A percentile compares a stretch with the other conserved stretches of the same genome.
Evolutionary conservation across 2,113 vertebrate genomes (phyloP).

Genomic region (Rhinolophus sinicus): DNA sequence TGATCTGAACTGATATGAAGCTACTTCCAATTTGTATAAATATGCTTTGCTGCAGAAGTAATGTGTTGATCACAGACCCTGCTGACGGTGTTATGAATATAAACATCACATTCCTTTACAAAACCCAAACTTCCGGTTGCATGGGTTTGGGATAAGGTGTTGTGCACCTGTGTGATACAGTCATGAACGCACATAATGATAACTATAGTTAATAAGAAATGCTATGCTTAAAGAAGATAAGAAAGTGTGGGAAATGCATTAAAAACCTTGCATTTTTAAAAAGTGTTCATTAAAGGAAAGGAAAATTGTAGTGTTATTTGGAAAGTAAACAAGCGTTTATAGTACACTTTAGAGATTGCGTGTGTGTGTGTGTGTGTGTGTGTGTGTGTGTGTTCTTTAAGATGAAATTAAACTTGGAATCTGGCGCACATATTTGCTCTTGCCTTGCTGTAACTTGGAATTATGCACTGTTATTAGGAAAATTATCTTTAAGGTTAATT

Average conservation of each 20-base stretch:
- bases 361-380: not conserved
- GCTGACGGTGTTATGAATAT: not conserved
- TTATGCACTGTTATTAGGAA: not conserved
- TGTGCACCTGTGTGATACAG: not conserved
- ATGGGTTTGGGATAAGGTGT: not conserved
- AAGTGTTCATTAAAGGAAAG: not conserved
- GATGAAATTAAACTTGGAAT: not conserved
- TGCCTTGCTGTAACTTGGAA: not conserved
- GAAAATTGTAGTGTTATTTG: not conserved
- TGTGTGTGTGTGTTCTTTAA: not conserved
- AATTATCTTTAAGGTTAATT: not conserved
- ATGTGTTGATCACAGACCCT: constrained; percentile 21
- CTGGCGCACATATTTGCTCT: not conserved
- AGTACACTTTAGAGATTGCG: not conserved
- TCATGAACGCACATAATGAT: not conserved
- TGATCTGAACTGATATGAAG: not conserved
- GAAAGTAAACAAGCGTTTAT: not conserved
- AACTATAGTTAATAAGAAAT: not conserved
- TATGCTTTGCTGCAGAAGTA: constrained; percentile 36
- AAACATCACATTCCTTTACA: not conserved
- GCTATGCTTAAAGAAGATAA: not conserved
- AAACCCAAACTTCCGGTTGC: not conserved
- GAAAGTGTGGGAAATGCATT: not conserved
- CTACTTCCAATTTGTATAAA: not conserved
- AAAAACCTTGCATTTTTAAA: constrained; percentile 4